Evolutionary conservation across 2,797 vertebrate genomes (phyloP).

Genomic region (Paramormyrops hopkinsi): DNA sequence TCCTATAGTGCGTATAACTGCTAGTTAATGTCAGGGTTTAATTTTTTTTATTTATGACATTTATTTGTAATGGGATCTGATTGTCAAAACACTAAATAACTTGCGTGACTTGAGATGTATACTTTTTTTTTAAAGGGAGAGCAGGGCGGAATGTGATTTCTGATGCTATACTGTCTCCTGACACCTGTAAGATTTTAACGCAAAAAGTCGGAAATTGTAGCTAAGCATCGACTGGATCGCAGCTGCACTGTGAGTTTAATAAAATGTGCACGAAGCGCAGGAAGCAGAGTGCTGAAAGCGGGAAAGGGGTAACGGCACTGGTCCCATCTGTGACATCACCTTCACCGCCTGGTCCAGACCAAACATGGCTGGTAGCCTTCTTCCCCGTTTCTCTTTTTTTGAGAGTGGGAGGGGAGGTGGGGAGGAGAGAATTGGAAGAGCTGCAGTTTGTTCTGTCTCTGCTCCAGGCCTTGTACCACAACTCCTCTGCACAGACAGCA

Average conservation of each 20-base stretch:
- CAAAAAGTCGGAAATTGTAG: neutral
- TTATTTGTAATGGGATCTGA: neutral
- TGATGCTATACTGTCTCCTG: neutral
- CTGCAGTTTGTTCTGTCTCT: conserved; percentile 58
- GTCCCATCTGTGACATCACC: conserved; percentile 56
- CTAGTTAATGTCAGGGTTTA: neutral
- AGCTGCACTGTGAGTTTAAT: neutral
- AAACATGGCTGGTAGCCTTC: conserved; percentile 58
- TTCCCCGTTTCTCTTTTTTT: conserved; percentile 33
- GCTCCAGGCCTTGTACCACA: conserved; percentile 50
- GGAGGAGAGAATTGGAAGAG: conserved; percentile 48
- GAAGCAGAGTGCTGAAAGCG: neutral
- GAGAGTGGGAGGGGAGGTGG: conserved; percentile 61
- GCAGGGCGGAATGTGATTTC: neutral
- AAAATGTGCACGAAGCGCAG: neutral
- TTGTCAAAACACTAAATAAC: neutral
- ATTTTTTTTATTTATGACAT: neutral
- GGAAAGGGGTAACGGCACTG: conserved; percentile 35
- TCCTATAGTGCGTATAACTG: neutral
- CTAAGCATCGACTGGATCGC: neutral
- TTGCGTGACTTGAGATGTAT: neutral
- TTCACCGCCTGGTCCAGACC: conserved; percentile 53
- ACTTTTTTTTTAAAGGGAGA: neutral
- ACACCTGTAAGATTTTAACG: neutral
- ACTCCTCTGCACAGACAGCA: conserved; percentile 53